Conservation (phyloP, 2,888 invertebrate genomes). For the Heliconius erato region DNA sequence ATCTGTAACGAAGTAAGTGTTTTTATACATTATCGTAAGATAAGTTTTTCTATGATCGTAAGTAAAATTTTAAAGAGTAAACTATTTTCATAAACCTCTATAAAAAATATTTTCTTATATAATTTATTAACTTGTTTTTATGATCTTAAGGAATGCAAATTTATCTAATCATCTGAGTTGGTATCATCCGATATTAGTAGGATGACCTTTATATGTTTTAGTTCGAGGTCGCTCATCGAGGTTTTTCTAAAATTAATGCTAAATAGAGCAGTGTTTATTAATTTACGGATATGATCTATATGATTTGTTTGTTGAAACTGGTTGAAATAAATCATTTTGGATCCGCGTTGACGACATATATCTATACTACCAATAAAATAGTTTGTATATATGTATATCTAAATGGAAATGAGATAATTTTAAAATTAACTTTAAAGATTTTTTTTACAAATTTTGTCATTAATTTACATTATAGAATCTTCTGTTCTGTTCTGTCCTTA, state of each 20-base stretch:
- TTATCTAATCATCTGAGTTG: slow-evolving; percentile 29
- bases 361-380: background rate
- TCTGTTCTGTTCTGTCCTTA: too few relatives aligned
- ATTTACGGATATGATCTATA: slow-evolving; percentile 38
- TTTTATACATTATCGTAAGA: slow-evolving; percentile 10
- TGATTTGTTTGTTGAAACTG: slow-evolving; percentile 33
- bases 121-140: slow-evolving; percentile 38
- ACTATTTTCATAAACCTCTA: slow-evolving; percentile 1
- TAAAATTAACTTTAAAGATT: background rate
- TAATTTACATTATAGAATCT: background rate
- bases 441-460: background rate
- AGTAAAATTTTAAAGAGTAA: background rate
- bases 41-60: background rate
- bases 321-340: slow-evolving; percentile 30
- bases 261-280: slow-evolving; percentile 50
- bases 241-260: slow-evolving; percentile 48
- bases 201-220: slow-evolving; percentile 54
- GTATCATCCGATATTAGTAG: slow-evolving; percentile 38
- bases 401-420: slow-evolving; percentile 7
- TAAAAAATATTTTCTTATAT: slow-evolving; percentile 18
- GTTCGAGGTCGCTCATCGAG: slow-evolving; percentile 53
- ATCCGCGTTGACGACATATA: slow-evolving; percentile 26
- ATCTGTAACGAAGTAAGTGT: slow-evolving; percentile 74
- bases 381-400: background rate
- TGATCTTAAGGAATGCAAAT: slow-evolving; percentile 45